phyloP scores from a whole-genome alignment of 1,140 invertebrate genomes.

The Drosophila novamexicana region DNA sequence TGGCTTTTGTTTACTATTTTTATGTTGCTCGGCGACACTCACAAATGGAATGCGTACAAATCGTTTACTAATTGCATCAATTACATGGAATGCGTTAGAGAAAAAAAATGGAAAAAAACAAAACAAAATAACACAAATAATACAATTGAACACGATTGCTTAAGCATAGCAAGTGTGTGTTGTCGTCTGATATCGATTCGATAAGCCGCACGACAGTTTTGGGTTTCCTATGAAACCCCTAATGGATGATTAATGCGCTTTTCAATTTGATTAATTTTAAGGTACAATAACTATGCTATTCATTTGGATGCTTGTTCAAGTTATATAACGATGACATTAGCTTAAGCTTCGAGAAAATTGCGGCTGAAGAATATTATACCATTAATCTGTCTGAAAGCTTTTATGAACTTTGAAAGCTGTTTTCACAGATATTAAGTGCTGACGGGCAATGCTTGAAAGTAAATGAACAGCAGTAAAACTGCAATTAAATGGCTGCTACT shows the following conservation, averaged over 20 bases:
- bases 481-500: constrained; percentile 1
- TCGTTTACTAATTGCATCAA: constrained; percentile 70
- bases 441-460: neutral
- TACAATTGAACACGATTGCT: constrained; percentile 28
- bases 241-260: constrained; percentile 61
- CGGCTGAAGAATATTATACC: too few relatives aligned
- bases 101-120: constrained; percentile 17
- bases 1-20: constrained; percentile 34
- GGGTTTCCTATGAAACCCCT: constrained; percentile 29
- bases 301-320: neutral
- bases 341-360: neutral
- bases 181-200: constrained; percentile 48
- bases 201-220: constrained; percentile 44
- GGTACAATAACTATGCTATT: neutral
- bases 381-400: neutral
- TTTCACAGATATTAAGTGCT: neutral
- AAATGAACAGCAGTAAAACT: constrained; percentile 1
- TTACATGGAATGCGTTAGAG: constrained; percentile 54
- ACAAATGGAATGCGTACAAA: constrained; percentile 66
- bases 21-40: constrained; percentile 26
- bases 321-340: neutral
- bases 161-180: constrained; percentile 48
- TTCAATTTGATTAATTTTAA: constrained; percentile 41
- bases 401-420: constrained; percentile 9
- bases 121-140: constrained; percentile 31